Percentiles rank a stretch among this genome's conserved stretches.
These are phyloP conservation scores for Hippocampus zosterae DNA, from an alignment of 2,113 vertebrate genomes.

Conservation along the genomic window DNA sequence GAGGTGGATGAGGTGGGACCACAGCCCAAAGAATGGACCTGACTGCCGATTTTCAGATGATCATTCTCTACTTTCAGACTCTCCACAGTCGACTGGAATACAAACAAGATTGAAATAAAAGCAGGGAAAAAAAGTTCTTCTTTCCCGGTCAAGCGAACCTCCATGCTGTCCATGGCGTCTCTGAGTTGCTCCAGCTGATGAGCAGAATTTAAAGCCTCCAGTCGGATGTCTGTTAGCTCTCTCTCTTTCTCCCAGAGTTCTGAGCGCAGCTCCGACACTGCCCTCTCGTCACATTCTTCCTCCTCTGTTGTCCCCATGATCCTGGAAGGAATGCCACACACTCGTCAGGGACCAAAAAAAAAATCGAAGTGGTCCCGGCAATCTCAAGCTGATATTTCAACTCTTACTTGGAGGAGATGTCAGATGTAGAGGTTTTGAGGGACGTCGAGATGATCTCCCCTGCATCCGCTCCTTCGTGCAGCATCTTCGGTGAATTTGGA, in stretches of 20 bases:
- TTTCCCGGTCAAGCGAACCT: constrained; percentile 70
- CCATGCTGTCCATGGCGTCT: constrained; percentile 96
- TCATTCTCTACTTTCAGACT: constrained; percentile 90
- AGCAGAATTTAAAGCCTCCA: constrained; percentile 91
- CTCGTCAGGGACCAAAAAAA: constrained; percentile 5
- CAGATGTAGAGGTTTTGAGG: constrained; percentile 75
- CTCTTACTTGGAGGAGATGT: constrained; percentile 73
- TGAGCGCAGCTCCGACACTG: constrained; percentile 86
- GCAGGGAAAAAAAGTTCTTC: not conserved
- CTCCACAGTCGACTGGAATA: constrained; percentile 84
- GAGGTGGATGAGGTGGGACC: constrained; percentile 74
- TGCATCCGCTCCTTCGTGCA: constrained; percentile 72
- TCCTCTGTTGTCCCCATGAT: constrained; percentile 79
- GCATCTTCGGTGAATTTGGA: constrained; percentile 89
- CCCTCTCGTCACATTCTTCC: constrained; percentile 79
- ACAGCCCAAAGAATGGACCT: constrained; percentile 49
- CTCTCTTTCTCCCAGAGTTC: constrained; percentile 95
- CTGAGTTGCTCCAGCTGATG: constrained; percentile 91
- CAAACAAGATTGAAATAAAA: constrained; percentile 4
- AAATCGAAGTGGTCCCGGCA: too few species aligned
- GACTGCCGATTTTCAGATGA: constrained; percentile 84
- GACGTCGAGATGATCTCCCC: constrained; percentile 66
- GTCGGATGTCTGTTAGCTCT: constrained; percentile 89
- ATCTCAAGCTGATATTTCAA: not conserved
- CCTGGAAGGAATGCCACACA: constrained; percentile 50